Evolutionary conservation across 2,113 vertebrate genomes (phyloP), one percentile per base, ranked within the genome.

Genomic region (Heterochromis multidens): DNA sequence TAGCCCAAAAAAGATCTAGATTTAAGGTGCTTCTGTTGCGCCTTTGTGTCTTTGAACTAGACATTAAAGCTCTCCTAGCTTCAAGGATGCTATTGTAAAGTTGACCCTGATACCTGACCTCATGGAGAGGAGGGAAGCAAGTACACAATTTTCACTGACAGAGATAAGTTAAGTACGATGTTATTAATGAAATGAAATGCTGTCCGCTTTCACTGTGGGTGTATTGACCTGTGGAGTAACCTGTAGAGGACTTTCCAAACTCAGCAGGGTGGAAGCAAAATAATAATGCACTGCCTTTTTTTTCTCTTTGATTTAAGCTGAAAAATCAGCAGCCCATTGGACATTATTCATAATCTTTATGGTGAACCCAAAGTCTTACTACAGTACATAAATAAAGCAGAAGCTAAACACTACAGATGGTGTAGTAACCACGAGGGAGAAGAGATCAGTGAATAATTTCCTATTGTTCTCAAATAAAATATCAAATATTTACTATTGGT

Each of bases 41-140:
- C 21, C 29, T 49, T 4, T 54, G 46, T 74, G 21, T 33, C 70
- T 89, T 37, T 79, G 77, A 74, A 29, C 60, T 25, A 46, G 8
- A 31, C 70, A 74, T n/a, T 33, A 40, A 78, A 77, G 63, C 49
- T 77, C 3, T 9, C 49, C 6, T n/a, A 49, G 70, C 63, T 72
- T 81, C 19, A 67, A 65, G 31, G 60, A 40, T 74, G 58, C 43
- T 56, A 33, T 33, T 67, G 37, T 78, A 16, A 72, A 82, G 27
- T 31, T 60, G 13, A 84, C 83, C 67, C 23, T 21, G 70, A 79
- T 74, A 80, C 84, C n/a, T 80, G 85, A 90, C 85, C 79, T 78
- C 16, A 49, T 3, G 25, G 8, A 21, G 40, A 80, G 29, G 31
- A 52, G 23, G 58, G 62, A 56, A 61, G 63, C 33, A 81, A 81